Base-by-base conservation (phyloP, 2,113 vertebrate genomes). In the Cyprinodon variegatus region DNA sequence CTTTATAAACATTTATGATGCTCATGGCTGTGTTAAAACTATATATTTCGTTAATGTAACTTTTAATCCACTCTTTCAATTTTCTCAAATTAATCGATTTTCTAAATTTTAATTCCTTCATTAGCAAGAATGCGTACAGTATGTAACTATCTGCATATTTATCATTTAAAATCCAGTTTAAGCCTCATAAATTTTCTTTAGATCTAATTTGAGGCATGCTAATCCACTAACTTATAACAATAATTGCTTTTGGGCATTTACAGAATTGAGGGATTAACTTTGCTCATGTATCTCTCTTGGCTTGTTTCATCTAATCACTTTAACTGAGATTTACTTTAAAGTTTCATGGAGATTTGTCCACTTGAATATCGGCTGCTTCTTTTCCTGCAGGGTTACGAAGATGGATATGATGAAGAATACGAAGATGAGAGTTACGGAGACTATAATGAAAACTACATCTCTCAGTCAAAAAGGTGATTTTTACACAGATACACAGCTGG, bases 391-490 rank as follows among this genome's bases (percentile, higher is more conserved):
- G 96, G 95, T 45, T 99, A 98, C 0, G 96, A 99, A 90, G 97
- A 99, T 71, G 96, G 97, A 67, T 99, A 97, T 40, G 96, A 96
- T 13, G 97, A 94, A 71, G 97, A 99, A 91, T 99, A 99, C 72
- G 97, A 99, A 43, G 96, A 98, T 36, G 95, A 97, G 83, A 96
- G 93, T 85, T 99, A 98, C 50, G 97, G 98, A 76, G 80, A 93
- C 6, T 98, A 99, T 70, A 96, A 98, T 36, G 97, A 95, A 73
- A 97, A 90, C 88, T 99, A 98, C 81, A 92, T 92, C 76, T 96
- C 94, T 59, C 97, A 96, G 91, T 95, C 96, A 36, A 97, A 98
- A 91, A 99, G 97, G 98, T 99, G 91, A 92, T 11, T 4, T 74
- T 76, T 36, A 61, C 29, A 45, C 11, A 22, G n/a, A 46, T 39